These are phyloP conservation scores for Brachyrhaphis roseni DNA, from an alignment of 2,797 vertebrate species.

Conservation along the genomic window DNA sequence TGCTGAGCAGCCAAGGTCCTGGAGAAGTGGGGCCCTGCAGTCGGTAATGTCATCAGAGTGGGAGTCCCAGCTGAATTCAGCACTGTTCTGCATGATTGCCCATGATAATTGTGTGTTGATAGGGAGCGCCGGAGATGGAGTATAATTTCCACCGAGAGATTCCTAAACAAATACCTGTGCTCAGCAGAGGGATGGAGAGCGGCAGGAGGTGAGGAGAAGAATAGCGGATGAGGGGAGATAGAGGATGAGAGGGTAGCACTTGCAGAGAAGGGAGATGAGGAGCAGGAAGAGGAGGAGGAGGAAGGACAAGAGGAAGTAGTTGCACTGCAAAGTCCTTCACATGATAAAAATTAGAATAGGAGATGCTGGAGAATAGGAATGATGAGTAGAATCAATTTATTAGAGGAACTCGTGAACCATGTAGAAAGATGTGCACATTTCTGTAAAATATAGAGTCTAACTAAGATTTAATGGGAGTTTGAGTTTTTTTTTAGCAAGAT, in stretches of 20 bases:
- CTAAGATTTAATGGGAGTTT: not conserved
- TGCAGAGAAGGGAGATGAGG: conserved; percentile 32
- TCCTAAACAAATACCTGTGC: conserved; percentile 97
- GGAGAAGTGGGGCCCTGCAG: conserved; percentile 87
- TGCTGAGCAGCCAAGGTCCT: conserved; percentile 82
- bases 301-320: conserved; percentile 17
- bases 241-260: conserved; percentile 66
- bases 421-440: not conserved
- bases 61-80: conserved; percentile 98
- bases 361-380: not conserved
- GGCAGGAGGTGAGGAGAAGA: conserved; percentile 72
- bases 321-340: not conserved
- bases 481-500: not conserved
- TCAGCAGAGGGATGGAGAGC: conserved; percentile 85
- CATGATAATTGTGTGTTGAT: conserved; percentile 99
- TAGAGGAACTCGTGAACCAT: not conserved
- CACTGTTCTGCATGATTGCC: conserved; percentile 99
- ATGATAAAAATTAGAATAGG: not conserved
- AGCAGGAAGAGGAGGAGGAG: conserved; percentile 8
- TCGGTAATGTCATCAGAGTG: conserved; percentile 98
- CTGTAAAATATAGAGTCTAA: not conserved
- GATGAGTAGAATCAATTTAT: not conserved
- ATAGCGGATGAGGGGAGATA: conserved; percentile 71
- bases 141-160: conserved; percentile 97
- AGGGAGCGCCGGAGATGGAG: conserved; percentile 97